These are phyloP conservation scores for Sebastes ruberrimus DNA, from an alignment of 2,797 vertebrate genomes.

Conservation along the genomic window DNA sequence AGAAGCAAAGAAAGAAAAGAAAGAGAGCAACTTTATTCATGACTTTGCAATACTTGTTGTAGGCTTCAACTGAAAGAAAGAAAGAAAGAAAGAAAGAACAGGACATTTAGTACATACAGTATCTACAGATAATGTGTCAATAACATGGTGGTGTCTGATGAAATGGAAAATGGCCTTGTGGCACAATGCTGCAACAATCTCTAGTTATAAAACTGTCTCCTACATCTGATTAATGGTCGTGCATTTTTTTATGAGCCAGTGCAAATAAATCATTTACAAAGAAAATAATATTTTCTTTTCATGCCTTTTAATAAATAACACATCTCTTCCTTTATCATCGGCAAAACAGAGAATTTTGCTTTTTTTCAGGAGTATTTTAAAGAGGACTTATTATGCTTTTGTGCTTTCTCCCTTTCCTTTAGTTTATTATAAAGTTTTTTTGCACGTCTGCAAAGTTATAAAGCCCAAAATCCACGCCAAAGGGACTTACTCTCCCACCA, in stretches of 20 bases:
- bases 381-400: too few species aligned
- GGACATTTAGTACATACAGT: neutral
- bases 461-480: too few species aligned
- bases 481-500: too few species aligned
- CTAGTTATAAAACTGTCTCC: neutral
- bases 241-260: neutral
- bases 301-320: neutral
- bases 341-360: neutral
- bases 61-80: neutral
- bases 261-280: neutral
- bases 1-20: slow-evolving; percentile 29
- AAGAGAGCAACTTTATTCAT: slow-evolving; percentile 46
- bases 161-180: neutral
- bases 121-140: neutral
- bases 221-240: neutral
- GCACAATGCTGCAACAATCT: neutral
- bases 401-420: too few species aligned
- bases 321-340: neutral
- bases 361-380: neutral
- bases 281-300: neutral
- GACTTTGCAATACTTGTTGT: slow-evolving; percentile 16
- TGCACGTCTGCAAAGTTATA: too few species aligned
- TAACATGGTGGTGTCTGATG: neutral
- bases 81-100: neutral
- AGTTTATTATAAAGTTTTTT: too few species aligned